Evolutionary conservation across 2,113 vertebrate genomes (phyloP).

Genomic region (Heteronetta atricapilla): DNA sequence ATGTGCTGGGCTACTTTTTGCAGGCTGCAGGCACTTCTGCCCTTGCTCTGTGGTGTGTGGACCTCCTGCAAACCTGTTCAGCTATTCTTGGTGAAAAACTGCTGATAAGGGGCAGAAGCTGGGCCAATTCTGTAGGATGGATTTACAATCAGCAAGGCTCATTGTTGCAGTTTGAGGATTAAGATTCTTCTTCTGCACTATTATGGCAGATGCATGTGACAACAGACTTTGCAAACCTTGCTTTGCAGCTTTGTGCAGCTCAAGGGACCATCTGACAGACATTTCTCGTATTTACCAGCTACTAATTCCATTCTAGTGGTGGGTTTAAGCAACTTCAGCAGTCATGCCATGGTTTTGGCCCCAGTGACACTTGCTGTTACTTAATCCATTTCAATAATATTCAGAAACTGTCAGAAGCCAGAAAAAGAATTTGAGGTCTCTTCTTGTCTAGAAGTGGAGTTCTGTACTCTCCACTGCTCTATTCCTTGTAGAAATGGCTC

Average conservation of each 20-base stretch:
- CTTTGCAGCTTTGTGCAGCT: background rate
- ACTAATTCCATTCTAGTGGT: background rate
- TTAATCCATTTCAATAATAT: background rate
- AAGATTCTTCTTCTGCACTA: background rate
- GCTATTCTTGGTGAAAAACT: background rate
- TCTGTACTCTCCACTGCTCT: fast-evolving
- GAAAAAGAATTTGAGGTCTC: background rate
- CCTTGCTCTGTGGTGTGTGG: background rate
- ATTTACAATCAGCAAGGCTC: background rate
- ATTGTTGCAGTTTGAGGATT: background rate
- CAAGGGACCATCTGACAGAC: background rate
- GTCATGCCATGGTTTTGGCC: background rate
- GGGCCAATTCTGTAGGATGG: background rate
- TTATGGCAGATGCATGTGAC: background rate
- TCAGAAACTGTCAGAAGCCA: background rate
- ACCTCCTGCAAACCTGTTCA: background rate
- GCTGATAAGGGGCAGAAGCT: background rate
- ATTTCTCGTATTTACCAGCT: background rate
- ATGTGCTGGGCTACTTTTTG: background rate
- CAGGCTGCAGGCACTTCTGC: background rate
- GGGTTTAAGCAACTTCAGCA: background rate
- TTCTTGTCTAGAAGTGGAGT: background rate
- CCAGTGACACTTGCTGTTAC: background rate
- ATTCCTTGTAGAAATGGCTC: background rate
- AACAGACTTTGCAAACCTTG: background rate